Base-by-base conservation (phyloP, 2,888 invertebrate species). In the Diploptera punctata region DNA sequence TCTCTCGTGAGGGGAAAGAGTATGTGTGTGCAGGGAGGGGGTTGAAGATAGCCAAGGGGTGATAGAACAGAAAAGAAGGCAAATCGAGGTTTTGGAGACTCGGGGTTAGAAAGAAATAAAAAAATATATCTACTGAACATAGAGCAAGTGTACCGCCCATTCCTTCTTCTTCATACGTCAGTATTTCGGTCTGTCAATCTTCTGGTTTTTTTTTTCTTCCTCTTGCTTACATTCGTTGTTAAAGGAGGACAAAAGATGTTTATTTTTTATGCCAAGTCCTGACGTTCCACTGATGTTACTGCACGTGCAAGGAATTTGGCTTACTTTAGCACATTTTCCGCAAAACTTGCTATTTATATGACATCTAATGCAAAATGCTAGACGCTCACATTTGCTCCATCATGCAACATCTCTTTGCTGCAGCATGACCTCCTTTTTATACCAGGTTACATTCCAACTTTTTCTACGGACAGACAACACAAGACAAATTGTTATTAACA, bases 51-150 rank as follows among this genome's bases (percentile, higher is more conserved):
- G 44, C 67, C 67, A 29, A 26, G 67, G 67, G 47, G 57, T 4
- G 16, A 31, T n/a, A 65, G 47, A 47, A 47, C 26, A 65, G 65
- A 65, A 65, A 65, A 65, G 65, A 47, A 43, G 44, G 65, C 65
- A 65, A 65, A 65, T 65, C 65, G 65, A 65, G 65, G 47, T 29
- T n/a, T n/a, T 38, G 26, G 44, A 65, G 43, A 43, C 18, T 43
- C 3, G 61, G 61, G 44, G n/a, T n/a, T n/a, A n/a, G n/a, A n/a
- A n/a, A 16, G 38, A 29, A 47, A 47, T 26, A 43, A 65, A 47
- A 62, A 62, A 24, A 65, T 31, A 44, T 31, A 65, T 65, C 44
- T 29, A 10, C 47, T 65, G 65, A 65, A 65, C 65, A 65, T 44
- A 24, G 47, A 47, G 26, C 19, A 65, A 24, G 43, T 38, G 65